Conservation (phyloP, 2,888 invertebrate genomes). For the Prosopocoilus inquinatus region DNA sequence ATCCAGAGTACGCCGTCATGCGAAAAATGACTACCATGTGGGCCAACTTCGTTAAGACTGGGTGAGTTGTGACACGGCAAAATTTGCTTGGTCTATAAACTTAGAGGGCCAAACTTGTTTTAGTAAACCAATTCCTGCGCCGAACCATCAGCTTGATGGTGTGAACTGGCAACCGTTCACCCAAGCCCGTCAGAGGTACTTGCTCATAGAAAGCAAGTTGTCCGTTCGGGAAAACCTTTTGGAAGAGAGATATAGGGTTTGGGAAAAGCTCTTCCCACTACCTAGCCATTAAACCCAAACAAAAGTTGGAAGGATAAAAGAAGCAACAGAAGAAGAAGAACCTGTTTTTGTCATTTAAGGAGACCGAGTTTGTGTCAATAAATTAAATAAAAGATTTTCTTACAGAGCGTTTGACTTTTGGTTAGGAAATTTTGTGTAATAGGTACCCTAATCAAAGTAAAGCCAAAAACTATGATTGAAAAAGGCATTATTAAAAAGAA, state of each 20-base stretch:
- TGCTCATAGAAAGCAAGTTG: conserved; percentile 47
- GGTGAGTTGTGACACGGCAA: conserved; percentile 33
- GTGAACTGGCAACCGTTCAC: conserved; percentile 48
- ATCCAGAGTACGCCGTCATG: conserved; percentile 47
- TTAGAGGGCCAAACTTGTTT: conserved; percentile 14
- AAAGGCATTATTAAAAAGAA: too few relatives aligned
- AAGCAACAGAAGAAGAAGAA: too few relatives aligned
- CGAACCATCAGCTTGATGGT: conserved; percentile 38
- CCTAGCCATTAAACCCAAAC: too few relatives aligned
- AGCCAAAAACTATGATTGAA: too few relatives aligned
- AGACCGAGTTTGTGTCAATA: too few relatives aligned
- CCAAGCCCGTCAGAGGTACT: conserved; percentile 42
- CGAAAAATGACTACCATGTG: conserved; percentile 49
- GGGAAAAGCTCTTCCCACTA: conserved; percentile 48
- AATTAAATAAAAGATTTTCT: too few relatives aligned
- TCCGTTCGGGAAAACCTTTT: conserved; percentile 44
- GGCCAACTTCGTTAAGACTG: conserved; percentile 47
- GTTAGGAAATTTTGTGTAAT: too few relatives aligned
- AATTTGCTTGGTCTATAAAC: not conserved
- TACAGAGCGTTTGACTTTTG: too few relatives aligned
- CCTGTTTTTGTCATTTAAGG: too few relatives aligned
- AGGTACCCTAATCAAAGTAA: too few relatives aligned
- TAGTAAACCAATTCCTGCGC: conserved; percentile 53
- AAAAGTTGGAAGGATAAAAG: too few relatives aligned
- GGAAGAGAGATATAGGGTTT: conserved; percentile 45